A percentile compares a stretch with the other conserved stretches of the same genome.
These are phyloP conservation scores for Aurelia coerulea DNA, from an alignment of 30 jellyfish, hydroid and myxozoan species.

Conservation along the genomic window DNA sequence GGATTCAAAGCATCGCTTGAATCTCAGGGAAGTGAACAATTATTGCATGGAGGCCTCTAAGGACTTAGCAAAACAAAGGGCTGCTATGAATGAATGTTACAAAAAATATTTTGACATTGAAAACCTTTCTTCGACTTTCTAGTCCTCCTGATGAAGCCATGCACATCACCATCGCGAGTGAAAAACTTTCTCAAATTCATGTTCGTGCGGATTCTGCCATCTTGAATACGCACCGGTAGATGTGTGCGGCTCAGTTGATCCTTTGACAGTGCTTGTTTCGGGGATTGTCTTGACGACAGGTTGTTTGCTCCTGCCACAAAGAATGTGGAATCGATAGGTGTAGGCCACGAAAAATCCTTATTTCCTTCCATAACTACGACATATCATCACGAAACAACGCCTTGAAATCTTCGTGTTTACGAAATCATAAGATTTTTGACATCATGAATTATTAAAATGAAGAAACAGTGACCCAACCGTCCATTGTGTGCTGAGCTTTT, in stretches of 20 bases:
- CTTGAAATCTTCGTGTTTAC: too few relatives aligned
- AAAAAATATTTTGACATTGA: too few relatives aligned
- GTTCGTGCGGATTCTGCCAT: conserved; percentile 43
- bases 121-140: conserved; percentile 43
- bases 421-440: not conserved
- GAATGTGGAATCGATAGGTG: conserved; percentile 13
- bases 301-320: conserved; percentile 37
- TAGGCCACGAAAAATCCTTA: conserved; percentile 36
- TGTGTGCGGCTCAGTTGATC: conserved; percentile 45
- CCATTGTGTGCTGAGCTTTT: not conserved
- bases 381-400: not conserved
- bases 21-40: too few relatives aligned
- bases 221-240: conserved; percentile 61
- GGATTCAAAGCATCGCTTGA: too few relatives aligned
- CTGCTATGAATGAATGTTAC: too few relatives aligned
- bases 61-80: too few relatives aligned
- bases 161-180: conserved; percentile 59
- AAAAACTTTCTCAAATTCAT: conserved; percentile 63
- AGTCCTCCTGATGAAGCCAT: conserved; percentile 50
- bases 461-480: not conserved
- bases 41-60: too few relatives aligned
- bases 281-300: conserved; percentile 52
- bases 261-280: conserved; percentile 23
- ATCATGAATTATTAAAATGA: not conserved
- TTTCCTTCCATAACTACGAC: conserved; percentile 15